These are phyloP conservation scores for Muscicapa comitata DNA, from an alignment of 2,797 vertebrate species.

Conservation along the genomic window DNA sequence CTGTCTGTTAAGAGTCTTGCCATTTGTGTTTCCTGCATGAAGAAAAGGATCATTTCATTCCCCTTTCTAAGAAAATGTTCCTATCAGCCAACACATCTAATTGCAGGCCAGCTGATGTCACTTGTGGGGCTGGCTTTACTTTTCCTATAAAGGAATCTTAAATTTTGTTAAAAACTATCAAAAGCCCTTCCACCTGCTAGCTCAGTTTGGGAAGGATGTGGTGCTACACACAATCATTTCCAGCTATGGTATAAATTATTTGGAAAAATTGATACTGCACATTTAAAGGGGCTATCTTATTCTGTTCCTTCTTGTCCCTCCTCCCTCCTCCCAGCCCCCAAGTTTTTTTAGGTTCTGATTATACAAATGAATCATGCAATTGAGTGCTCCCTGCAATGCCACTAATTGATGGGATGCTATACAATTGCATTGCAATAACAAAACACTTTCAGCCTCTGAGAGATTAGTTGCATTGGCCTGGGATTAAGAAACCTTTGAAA, in stretches of 20 bases:
- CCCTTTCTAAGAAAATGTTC: background rate
- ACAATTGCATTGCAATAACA: constrained; percentile 71
- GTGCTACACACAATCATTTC: constrained; percentile 22
- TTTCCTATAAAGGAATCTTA: background rate
- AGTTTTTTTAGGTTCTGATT: constrained; percentile 3
- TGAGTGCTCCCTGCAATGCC: constrained; percentile 62
- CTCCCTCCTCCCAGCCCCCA: background rate
- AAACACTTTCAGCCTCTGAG: constrained; percentile 69
- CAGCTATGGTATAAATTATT: constrained; percentile 21
- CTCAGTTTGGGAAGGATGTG: background rate
- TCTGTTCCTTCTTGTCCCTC: background rate
- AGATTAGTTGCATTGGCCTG: constrained; percentile 75
- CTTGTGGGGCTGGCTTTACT: background rate
- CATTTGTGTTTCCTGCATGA: background rate
- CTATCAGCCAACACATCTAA: background rate
- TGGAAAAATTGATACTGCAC: constrained; percentile 27
- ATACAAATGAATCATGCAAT: constrained; percentile 65
- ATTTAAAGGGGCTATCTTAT: background rate
- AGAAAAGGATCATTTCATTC: background rate
- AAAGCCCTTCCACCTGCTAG: background rate
- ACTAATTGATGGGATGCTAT: constrained; percentile 74
- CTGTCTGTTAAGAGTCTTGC: background rate
- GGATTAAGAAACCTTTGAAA: constrained; percentile 81
- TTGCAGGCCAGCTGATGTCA: background rate
- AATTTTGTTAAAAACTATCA: background rate